Base-by-base conservation (phyloP, 2,797 vertebrate species). In the Staurois parvus region DNA sequence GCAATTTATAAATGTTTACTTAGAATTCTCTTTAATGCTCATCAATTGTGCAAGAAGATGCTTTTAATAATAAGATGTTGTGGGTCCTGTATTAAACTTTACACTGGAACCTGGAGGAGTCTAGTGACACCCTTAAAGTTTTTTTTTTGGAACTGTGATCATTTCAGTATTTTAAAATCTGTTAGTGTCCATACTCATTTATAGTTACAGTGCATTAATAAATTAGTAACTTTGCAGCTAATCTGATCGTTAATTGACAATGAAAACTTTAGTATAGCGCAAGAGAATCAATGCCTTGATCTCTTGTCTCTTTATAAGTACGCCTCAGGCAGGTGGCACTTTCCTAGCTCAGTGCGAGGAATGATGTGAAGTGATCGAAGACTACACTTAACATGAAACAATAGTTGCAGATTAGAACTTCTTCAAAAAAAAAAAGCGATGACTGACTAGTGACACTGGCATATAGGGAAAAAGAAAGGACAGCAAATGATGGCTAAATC, bases 401-500 rank as follows among this genome's bases (percentile, higher is more conserved):
- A 86, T 72, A 64, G 48, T 30, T 72, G 45, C 68, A 73, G 56
- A 83, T 86, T 72, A 83, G 37, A 83, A 83, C 72, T 85, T 81
- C 84, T 83, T 70, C 64, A 62, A 84, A 79, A 79, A 74, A 75
- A 84, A 79, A 79, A 74, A 75, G 52, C 52, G 40, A 83, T 73
- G 68, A 52, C 59, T 85, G 70, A 62, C 28, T 28, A 85, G 59
- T 80, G 79, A 67, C 68, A 83, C 68, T 79, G 75, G 80, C 48
- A 86, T 78, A 78, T 73, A 67, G 37, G 79, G 79, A 76, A 75
- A 37, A 79, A 78, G 64, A 81, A 82, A 29, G 84, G 84, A 81
- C 73, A 81, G 80, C 80, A 78, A 72, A 78, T 86, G 79, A 86
- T 86, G 75, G 85, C 77, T 66, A 86, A 86, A 86, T 86, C 85